Conservation (phyloP, 1,140 invertebrate species). For the Ridgeia piscesae region DNA sequence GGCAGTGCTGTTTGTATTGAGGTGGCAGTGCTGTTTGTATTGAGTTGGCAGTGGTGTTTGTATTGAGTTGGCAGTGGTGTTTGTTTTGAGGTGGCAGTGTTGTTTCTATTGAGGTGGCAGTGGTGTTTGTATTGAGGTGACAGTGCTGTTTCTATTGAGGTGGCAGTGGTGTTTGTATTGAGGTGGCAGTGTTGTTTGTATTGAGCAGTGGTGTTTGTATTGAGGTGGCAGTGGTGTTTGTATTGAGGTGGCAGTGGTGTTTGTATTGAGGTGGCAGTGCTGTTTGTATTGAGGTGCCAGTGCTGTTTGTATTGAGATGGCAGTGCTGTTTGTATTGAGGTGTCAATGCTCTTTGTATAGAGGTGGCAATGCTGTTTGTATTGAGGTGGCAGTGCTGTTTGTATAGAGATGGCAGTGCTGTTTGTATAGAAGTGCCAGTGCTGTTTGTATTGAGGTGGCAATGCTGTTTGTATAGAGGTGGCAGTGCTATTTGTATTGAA, state of each 20-base stretch:
- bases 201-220: background rate
- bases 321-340: background rate
- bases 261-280: background rate
- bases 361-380: background rate
- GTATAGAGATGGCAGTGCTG: background rate
- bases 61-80: background rate
- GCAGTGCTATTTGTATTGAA: background rate
- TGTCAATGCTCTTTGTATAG: background rate
- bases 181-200: background rate
- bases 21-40: background rate
- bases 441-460: background rate
- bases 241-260: background rate
- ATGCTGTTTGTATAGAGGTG: background rate
- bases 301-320: background rate
- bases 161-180: background rate
- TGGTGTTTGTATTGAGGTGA: background rate
- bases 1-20: background rate
- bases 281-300: background rate
- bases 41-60: background rate
- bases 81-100: background rate
- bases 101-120: background rate
- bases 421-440: background rate
- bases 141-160: background rate
- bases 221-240: background rate
- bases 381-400: background rate